phyloP scores from a whole-genome alignment of 1,140 invertebrate species.

The Cecropterus lyciades region DNA sequence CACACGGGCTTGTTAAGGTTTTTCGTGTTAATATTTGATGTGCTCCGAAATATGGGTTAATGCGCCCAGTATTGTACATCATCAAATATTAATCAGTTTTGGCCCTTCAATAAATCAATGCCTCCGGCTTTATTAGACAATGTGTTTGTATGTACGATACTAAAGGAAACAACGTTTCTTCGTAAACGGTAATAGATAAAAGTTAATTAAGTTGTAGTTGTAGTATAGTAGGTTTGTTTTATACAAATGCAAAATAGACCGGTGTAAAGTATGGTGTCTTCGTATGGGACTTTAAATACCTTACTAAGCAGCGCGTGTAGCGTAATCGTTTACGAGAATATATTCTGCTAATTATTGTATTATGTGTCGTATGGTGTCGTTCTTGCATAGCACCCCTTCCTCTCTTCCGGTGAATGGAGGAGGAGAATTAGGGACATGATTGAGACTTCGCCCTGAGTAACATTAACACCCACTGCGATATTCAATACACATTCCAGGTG shows the following conservation, averaged over 20 bases:
- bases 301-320: background rate
- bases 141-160: background rate
- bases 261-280: background rate
- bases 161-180: background rate
- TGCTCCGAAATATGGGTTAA: constrained; percentile 25
- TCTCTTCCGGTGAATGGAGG: no score
- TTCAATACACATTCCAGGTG: no score
- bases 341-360: background rate
- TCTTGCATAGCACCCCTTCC: no score
- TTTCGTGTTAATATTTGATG: constrained; percentile 23
- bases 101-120: constrained; percentile 45
- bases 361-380: no score
- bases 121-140: constrained; percentile 26
- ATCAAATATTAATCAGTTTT: constrained; percentile 43
- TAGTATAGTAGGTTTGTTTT: background rate
- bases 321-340: background rate
- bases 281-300: background rate
- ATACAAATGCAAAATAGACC: background rate
- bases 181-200: background rate
- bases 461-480: no score
- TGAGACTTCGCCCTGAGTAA: no score
- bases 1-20: background rate
- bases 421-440: no score
- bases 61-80: constrained; percentile 35
- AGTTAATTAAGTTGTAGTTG: background rate